A percentile compares a stretch with the other conserved stretches of the same genome.
Conservation (phyloP, 92 coral and sea anemone genomes). For the Hydrozoanthus gracilis region DNA sequence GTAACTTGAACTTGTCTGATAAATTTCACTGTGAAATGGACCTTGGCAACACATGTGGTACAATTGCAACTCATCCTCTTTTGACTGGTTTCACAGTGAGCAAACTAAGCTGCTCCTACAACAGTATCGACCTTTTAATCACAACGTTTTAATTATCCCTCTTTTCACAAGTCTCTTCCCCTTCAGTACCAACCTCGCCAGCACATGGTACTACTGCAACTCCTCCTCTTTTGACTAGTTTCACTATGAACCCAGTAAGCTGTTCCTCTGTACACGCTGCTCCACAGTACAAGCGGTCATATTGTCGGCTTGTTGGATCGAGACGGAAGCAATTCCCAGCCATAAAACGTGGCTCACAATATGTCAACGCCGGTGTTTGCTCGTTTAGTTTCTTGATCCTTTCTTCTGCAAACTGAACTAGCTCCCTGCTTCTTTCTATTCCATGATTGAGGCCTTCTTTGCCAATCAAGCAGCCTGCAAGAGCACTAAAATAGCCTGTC, state of each 20-base stretch:
- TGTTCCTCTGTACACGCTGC: constrained; percentile 34
- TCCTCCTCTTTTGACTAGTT: constrained; percentile 15
- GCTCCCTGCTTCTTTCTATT: not conserved
- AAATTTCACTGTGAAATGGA: too few relatives aligned
- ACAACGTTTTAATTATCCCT: too few relatives aligned
- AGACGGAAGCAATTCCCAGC: constrained; percentile 22
- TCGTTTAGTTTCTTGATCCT: not conserved
- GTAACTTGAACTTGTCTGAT: too few relatives aligned
- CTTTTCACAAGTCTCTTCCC: too few relatives aligned
- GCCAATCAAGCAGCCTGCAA: constrained; percentile 6
- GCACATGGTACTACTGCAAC: constrained; percentile 29
- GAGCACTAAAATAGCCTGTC: constrained; percentile 12
- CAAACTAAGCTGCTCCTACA: too few relatives aligned
- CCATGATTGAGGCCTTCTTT: constrained; percentile 16
- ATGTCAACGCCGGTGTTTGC: not conserved
- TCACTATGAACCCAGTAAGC: constrained; percentile 14
- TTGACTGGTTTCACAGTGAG: too few relatives aligned
- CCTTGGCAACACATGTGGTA: too few relatives aligned
- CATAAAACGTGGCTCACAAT: not conserved
- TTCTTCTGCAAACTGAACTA: constrained; percentile 8
- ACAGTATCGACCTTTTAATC: too few relatives aligned
- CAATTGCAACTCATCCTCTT: too few relatives aligned
- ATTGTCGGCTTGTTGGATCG: not conserved
- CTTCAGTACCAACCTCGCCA: constrained; percentile 1
- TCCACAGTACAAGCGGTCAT: constrained; percentile 34